These are phyloP conservation scores for Fabriciana adippe DNA, from an alignment of 2,888 invertebrate genomes.

Conservation along the genomic window DNA sequence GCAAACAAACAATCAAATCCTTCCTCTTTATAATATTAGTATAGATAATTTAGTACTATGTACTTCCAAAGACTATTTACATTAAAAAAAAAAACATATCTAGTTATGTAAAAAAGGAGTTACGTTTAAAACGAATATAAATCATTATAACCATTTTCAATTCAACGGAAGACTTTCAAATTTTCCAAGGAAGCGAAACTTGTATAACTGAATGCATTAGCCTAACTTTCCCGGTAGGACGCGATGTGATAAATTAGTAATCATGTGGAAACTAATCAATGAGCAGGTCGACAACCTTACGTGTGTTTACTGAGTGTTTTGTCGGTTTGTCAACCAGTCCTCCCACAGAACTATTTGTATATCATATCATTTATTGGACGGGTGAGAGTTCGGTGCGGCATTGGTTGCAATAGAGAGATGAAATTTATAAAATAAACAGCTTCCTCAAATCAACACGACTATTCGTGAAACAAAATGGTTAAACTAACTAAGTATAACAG, in stretches of 20 bases:
- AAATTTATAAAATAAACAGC: constrained; percentile 6
- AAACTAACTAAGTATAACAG: too few species aligned
- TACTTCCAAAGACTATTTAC: too few species aligned
- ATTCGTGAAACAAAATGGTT: neutral
- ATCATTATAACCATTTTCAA: constrained; percentile 24
- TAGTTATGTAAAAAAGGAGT: neutral
- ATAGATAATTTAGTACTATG: neutral
- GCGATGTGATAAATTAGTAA: constrained; percentile 62
- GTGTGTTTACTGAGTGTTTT: constrained; percentile 63
- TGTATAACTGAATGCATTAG: constrained; percentile 30
- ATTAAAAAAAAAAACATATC: too few species aligned
- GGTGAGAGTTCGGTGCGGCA: constrained; percentile 36
- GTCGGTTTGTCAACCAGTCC: constrained; percentile 70
- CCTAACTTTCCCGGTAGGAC: constrained; percentile 46
- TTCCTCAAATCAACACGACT: neutral
- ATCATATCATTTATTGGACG: constrained; percentile 51
- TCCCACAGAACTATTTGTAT: constrained; percentile 69
- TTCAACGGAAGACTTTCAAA: constrained; percentile 34
- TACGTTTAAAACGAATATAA: constrained; percentile 28
- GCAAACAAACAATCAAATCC: too few species aligned
- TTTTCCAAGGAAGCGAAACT: constrained; percentile 30
- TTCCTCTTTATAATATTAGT: too few species aligned
- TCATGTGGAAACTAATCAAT: constrained; percentile 63
- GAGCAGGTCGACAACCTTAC: constrained; percentile 69
- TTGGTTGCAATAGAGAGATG: constrained; percentile 9